Conservation (phyloP, 2,113 vertebrate species). For the Chloebia gouldiae region DNA sequence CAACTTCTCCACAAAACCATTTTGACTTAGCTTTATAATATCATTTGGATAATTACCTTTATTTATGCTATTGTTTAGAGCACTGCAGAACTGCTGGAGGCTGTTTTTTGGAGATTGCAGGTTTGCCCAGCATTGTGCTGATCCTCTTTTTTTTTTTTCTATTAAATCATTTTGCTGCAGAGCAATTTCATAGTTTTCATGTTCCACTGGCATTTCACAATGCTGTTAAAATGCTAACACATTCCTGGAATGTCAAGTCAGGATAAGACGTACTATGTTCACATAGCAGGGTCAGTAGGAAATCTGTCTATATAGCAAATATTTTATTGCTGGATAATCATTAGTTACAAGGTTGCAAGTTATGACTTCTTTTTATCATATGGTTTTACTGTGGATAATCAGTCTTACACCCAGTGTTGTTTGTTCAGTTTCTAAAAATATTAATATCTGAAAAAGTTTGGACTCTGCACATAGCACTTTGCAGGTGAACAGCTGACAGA, state of each 20-base stretch:
- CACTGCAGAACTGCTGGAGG: background rate
- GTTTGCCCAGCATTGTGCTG: background rate
- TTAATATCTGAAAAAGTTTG: background rate
- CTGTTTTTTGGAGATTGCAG: background rate
- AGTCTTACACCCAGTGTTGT: background rate
- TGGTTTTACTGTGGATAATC: background rate
- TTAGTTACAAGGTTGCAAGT: background rate
- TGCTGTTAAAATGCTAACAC: background rate
- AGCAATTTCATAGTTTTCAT: background rate
- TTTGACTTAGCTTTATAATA: background rate
- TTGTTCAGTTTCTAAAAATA: background rate
- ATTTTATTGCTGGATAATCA: background rate
- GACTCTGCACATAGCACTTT: background rate
- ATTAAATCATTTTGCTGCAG: background rate
- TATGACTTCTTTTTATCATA: background rate
- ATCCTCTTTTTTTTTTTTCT: background rate
- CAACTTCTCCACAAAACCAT: background rate
- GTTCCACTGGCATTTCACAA: background rate
- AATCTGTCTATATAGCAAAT: background rate
- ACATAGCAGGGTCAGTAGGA: background rate
- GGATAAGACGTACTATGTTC: background rate
- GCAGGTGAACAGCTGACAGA: background rate
- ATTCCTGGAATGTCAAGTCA: background rate
- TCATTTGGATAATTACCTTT: constrained; percentile 9
- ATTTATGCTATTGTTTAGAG: background rate